Conservation (phyloP, 1,140 invertebrate species). For the Euura lappo region DNA sequence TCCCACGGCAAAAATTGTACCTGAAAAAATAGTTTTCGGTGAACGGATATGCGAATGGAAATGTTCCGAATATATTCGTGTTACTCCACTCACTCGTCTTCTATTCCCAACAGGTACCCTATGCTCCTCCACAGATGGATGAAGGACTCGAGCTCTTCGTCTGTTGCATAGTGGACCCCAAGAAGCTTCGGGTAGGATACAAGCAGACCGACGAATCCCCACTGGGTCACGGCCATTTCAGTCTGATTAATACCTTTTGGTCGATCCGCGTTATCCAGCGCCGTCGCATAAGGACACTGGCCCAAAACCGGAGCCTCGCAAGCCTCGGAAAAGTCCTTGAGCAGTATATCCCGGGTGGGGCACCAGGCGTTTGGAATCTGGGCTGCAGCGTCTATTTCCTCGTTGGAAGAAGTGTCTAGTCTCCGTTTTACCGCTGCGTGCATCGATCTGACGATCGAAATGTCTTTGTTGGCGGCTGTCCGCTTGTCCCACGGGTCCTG, state of each 20-base stretch:
- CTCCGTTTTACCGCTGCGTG: slow-evolving; percentile 51
- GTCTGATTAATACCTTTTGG: slow-evolving; percentile 67
- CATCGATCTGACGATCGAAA: slow-evolving; percentile 56
- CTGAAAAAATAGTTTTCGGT: slow-evolving; percentile 48
- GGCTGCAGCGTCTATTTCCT: slow-evolving; percentile 31
- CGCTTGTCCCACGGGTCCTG: slow-evolving; percentile 56
- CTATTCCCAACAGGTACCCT: slow-evolving; percentile 78
- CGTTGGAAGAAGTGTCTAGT: slow-evolving; percentile 28
- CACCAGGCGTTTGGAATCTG: slow-evolving; percentile 38
- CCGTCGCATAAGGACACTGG: slow-evolving; percentile 50
- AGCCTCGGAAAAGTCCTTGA: slow-evolving; percentile 29
- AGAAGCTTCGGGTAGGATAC: slow-evolving; percentile 69
- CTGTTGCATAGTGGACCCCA: slow-evolving; percentile 62
- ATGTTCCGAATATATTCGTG: not conserved
- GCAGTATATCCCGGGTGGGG: slow-evolving; percentile 12
- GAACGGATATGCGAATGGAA: not conserved
- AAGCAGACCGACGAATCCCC: slow-evolving; percentile 79
- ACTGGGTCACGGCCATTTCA: slow-evolving; percentile 81
- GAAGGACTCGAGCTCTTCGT: slow-evolving; percentile 73
- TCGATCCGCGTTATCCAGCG: slow-evolving; percentile 60
- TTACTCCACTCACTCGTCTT: slow-evolving; percentile 67
- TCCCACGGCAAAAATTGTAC: slow-evolving; percentile 65
- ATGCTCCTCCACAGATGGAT: slow-evolving; percentile 82
- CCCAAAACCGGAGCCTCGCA: slow-evolving; percentile 32
- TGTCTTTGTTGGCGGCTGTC: slow-evolving; percentile 53